A percentile compares a stretch with the other conserved stretches of the same genome.
Evolutionary conservation across 2,113 vertebrate species (phyloP).

Genomic region (Nestor notabilis): DNA sequence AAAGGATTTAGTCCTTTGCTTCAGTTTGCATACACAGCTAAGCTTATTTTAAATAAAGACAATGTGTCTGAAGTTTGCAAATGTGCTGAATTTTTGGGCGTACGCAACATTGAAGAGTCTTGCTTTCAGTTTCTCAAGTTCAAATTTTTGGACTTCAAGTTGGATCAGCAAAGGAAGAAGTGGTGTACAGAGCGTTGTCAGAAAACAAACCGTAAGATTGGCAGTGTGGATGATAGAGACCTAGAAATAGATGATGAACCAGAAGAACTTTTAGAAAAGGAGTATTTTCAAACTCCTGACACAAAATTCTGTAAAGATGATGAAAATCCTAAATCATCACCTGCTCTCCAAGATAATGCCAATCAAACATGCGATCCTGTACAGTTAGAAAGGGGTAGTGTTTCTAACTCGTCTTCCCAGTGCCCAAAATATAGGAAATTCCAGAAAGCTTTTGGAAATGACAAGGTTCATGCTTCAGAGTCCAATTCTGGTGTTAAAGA

Average conservation of each 20-base stretch:
- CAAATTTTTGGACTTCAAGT: slow-evolving; percentile 82
- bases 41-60: slow-evolving; percentile 91
- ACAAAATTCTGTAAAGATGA: slow-evolving; percentile 65
- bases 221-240: slow-evolving; percentile 47
- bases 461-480: slow-evolving; percentile 80
- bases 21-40: slow-evolving; percentile 95
- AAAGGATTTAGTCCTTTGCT: slow-evolving; percentile 94
- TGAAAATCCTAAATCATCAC: slow-evolving; percentile 20
- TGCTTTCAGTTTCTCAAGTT: slow-evolving; percentile 95
- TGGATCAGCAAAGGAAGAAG: slow-evolving; percentile 61
- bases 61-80: slow-evolving; percentile 90
- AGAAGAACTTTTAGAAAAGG: slow-evolving; percentile 68
- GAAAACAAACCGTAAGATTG: slow-evolving; percentile 57
- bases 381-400: slow-evolving; percentile 56
- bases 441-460: slow-evolving; percentile 80
- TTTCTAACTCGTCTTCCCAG: slow-evolving; percentile 69
- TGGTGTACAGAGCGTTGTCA: slow-evolving; percentile 79
- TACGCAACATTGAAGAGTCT: slow-evolving; percentile 89
- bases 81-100: slow-evolving; percentile 87
- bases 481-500: slow-evolving; percentile 77
- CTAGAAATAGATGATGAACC: slow-evolving; percentile 58
- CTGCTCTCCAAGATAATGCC: slow-evolving; percentile 58
- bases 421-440: slow-evolving; percentile 83
- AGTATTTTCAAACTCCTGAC: slow-evolving; percentile 38
- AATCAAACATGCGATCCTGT: slow-evolving; percentile 59